phyloP scores from a whole-genome alignment of 92 coral and sea anemone species.

The Porites evermanni region DNA sequence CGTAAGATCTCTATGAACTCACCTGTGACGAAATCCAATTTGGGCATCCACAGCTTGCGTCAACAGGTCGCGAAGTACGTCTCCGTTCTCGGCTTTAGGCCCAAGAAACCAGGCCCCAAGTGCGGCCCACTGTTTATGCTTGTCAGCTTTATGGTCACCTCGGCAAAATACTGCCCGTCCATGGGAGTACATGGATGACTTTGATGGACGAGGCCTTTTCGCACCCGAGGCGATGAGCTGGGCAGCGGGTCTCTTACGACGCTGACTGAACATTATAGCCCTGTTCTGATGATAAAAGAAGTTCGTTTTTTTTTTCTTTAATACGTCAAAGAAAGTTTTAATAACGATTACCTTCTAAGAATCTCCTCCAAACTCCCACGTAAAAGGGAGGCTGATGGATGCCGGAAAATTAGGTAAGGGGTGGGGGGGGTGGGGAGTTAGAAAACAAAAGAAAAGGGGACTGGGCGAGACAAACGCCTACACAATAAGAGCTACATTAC shows the following conservation, averaged over 20 bases:
- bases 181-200: constrained; percentile 21
- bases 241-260: constrained; percentile 8
- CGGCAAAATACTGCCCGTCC: constrained; percentile 8
- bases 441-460: too few species aligned
- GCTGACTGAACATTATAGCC: background rate
- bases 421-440: too few species aligned
- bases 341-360: too few species aligned
- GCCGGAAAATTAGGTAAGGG: too few species aligned
- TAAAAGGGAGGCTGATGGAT: too few species aligned
- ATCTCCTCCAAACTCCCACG: too few species aligned
- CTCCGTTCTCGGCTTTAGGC: constrained; percentile 88
- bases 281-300: background rate
- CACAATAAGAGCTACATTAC: too few species aligned
- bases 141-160: background rate
- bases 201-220: constrained; percentile 6
- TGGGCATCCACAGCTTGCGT: constrained; percentile 66
- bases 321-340: too few species aligned
- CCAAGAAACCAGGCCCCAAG: constrained; percentile 82
- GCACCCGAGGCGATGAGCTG: constrained; percentile 2
- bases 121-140: constrained; percentile 44
- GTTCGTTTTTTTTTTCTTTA: background rate
- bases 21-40: constrained; percentile 56
- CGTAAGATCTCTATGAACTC: background rate
- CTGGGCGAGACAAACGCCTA: too few species aligned
- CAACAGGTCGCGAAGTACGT: constrained; percentile 64